Percentiles rank a stretch among this genome's conserved stretches.
Conservation (phyloP, 2,888 invertebrate species). For the Hyles lineata region DNA sequence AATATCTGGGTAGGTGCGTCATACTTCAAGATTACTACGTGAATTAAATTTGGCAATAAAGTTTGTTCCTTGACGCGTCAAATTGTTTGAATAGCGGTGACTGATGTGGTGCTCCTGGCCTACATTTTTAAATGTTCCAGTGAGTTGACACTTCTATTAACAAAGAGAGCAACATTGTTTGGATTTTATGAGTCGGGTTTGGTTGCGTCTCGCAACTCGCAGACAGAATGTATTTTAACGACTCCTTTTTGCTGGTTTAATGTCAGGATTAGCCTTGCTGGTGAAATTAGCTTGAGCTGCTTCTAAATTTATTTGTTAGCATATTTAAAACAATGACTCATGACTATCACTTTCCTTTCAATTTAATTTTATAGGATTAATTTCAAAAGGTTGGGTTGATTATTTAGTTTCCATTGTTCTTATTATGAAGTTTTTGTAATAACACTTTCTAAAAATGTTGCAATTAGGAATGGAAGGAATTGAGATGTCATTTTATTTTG, state of each 20-base stretch:
- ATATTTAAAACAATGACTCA: no score
- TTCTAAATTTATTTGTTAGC: no score
- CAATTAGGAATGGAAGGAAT: no score
- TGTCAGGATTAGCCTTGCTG: neutral
- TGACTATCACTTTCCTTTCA: no score
- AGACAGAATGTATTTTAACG: slow-evolving; percentile 10
- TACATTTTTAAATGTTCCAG: slow-evolving; percentile 38
- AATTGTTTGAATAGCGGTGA: slow-evolving; percentile 49
- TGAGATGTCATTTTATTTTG: no score
- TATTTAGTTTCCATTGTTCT: no score
- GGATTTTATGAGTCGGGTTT: neutral
- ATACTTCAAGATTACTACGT: slow-evolving; percentile 25
- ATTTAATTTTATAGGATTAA: no score
- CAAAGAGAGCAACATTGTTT: slow-evolving; percentile 21
- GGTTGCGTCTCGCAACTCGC: neutral
- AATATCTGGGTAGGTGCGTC: slow-evolving; percentile 24
- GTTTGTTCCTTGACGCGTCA: slow-evolving; percentile 44
- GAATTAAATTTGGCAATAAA: slow-evolving; percentile 29
- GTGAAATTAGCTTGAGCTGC: no score
- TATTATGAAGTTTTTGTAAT: no score
- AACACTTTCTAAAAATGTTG: no score
- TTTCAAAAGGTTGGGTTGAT: no score
- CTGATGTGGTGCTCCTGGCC: slow-evolving; percentile 43
- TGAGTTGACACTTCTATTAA: slow-evolving; percentile 33
- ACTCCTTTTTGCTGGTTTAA: neutral